These are phyloP conservation scores for Mellilla xanthometata DNA, from an alignment of 2,888 invertebrate species.

Conservation along the genomic window DNA sequence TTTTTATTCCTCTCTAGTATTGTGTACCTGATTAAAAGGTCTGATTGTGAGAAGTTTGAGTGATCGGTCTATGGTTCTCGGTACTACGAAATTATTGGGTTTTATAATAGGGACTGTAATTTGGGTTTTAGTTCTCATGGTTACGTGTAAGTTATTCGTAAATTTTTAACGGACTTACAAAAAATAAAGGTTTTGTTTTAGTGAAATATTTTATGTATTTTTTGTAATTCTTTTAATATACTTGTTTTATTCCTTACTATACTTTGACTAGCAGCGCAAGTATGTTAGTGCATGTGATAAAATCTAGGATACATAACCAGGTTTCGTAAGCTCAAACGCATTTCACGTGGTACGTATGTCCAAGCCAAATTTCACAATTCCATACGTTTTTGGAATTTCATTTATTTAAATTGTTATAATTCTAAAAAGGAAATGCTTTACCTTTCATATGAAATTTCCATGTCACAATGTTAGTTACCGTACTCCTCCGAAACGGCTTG, in stretches of 20 bases:
- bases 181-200: too few relatives aligned
- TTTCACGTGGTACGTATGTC: conserved; percentile 12
- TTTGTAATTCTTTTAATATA: too few relatives aligned
- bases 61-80: conserved; percentile 6
- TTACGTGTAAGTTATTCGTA: too few relatives aligned
- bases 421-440: too few relatives aligned
- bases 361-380: conserved; percentile 15
- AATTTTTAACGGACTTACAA: too few relatives aligned
- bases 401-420: background rate
- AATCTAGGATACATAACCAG: background rate
- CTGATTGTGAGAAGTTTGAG: conserved; percentile 10
- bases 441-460: too few relatives aligned
- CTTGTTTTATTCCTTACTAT: too few relatives aligned
- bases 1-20: background rate
- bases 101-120: background rate
- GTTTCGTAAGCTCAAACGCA: conserved; percentile 8
- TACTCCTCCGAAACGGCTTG: too few relatives aligned
- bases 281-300: background rate
- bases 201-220: too few relatives aligned
- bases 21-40: conserved; percentile 8
- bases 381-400: conserved; percentile 9
- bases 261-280: too few relatives aligned
- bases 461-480: too few relatives aligned
- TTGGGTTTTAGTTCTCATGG: too few relatives aligned
- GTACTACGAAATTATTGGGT: background rate